These are phyloP conservation scores for Orthosia gracilis DNA, from an alignment of 2,888 invertebrate genomes.

Conservation along the genomic window DNA sequence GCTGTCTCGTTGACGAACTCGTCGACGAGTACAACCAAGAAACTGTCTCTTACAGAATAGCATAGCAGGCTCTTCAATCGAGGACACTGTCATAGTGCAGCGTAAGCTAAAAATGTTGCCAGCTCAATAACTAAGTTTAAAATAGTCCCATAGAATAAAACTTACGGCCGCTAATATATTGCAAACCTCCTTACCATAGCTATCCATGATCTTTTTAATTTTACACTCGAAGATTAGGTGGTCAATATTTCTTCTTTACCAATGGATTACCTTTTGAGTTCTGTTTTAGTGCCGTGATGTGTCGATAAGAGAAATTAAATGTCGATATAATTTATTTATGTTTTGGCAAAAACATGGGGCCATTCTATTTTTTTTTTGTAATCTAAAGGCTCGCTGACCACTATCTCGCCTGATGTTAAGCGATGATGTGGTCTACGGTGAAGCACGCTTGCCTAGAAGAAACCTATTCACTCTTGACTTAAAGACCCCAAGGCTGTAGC, in stretches of 20 bases:
- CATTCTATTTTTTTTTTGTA: too few relatives aligned
- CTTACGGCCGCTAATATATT: conserved; percentile 40
- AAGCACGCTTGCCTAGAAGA: too few relatives aligned
- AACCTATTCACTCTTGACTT: too few relatives aligned
- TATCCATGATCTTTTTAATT: conserved; percentile 56
- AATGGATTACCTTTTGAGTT: conserved; percentile 22
- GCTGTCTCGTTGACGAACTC: too few relatives aligned
- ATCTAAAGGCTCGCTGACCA: too few relatives aligned
- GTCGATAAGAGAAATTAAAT: conserved; percentile 47
- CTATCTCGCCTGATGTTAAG: too few relatives aligned
- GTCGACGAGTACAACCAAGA: too few relatives aligned
- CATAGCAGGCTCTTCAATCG: too few relatives aligned
- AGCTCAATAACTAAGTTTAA: conserved; percentile 22
- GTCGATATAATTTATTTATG: conserved; percentile 33
- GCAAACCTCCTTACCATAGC: conserved; percentile 30
- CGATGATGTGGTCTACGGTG: too few relatives aligned
- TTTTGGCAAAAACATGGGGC: background rate
- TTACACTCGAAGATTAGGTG: conserved; percentile 14
- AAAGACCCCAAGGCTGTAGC: too few relatives aligned
- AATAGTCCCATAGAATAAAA: conserved; percentile 40
- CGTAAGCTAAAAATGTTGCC: conserved; percentile 16
- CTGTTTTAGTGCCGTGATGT: conserved; percentile 34
- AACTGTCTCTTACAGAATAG: too few relatives aligned
- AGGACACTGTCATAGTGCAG: background rate
- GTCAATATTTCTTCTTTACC: conserved; percentile 21